Evolutionary conservation across 2,888 invertebrate genomes (phyloP), one percentile per base, ranked within the genome.

Genomic region (Caenorhabditis wallacei): DNA sequence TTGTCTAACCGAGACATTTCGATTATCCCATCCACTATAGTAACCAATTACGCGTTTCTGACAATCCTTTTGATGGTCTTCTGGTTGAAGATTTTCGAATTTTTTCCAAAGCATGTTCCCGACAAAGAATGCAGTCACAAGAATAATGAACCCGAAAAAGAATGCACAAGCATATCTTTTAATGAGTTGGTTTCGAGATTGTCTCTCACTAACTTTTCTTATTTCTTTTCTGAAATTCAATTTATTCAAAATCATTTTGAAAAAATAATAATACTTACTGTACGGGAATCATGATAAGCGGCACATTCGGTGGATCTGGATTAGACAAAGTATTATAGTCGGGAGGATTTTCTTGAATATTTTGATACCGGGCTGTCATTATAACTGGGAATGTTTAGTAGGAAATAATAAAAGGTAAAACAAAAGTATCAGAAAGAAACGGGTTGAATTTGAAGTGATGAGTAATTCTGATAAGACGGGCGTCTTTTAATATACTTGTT

Each of bases 161-260:
- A 53, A 24, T 3, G 11, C 11, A 4, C 4, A 24, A 11, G 24
- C n/a, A 13, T 13, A 24, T 11, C 24, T 7, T 13, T 53, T 53
- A 11, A 53, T 3, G 7, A 24, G 2, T 7, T 13, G 53, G 13
- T 53, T 1, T 1, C 53, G 8, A 24, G 7, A 1, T 8, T 53
- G 53, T 53, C 53, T 53, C 1, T 24, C 13, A 2, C 2, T 10
- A 10, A 53, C 24, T 53, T 22, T 2, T 53, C 24, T 16, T 13
- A 53, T 53, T 53, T 53, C 53, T 24, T 53, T 53, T 24, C 53
- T 53, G 53, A 5, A 53, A 53, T 20, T n/a, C n/a, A n/a, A 13
- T 20, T 48, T 48, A 40, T 10, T 40, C 10, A 48, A 48, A 8
- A 18, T 7, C 7, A 18, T 5, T 18, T 18, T 48, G 8, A 2